Conservation (phyloP, 1,140 invertebrate genomes). For the Lepidurus apus region DNA sequence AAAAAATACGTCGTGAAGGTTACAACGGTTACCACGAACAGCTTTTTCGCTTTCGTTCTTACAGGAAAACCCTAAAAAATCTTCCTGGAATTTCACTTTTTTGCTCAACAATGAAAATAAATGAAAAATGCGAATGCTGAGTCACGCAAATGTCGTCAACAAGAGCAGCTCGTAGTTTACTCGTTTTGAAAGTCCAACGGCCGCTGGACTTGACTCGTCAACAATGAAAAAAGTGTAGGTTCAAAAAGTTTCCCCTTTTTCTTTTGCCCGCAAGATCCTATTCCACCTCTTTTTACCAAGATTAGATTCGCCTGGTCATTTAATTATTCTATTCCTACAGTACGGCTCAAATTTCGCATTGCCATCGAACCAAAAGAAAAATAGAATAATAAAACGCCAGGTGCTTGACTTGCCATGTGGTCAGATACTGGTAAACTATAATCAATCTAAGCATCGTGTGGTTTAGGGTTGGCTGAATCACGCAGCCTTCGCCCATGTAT, state of each 20-base stretch:
- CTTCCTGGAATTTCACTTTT: not conserved
- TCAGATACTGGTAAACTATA: not conserved
- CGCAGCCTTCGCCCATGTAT: not conserved
- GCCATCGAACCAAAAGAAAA: not conserved
- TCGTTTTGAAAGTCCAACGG: not conserved
- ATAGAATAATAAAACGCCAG: not conserved
- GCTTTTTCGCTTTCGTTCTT: too few species aligned
- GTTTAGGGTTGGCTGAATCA: constrained; percentile 8
- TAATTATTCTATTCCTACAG: not conserved
- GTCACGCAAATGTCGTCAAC: not conserved
- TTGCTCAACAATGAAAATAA: not conserved
- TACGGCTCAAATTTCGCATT: not conserved
- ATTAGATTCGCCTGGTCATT: not conserved
- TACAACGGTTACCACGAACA: too few species aligned
- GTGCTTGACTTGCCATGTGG: not conserved
- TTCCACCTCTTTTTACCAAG: not conserved
- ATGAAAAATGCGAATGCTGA: not conserved
- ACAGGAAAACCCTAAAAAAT: not conserved
- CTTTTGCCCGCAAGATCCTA: not conserved
- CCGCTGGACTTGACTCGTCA: not conserved
- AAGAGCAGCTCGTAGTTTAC: constrained; percentile 15
- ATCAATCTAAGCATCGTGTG: not conserved
- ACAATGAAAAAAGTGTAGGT: not conserved
- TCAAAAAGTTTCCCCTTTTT: not conserved
- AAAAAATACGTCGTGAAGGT: too few species aligned